These are phyloP conservation scores for Brachyistius frenatus DNA, from an alignment of 2,113 vertebrate species.

Conservation along the genomic window DNA sequence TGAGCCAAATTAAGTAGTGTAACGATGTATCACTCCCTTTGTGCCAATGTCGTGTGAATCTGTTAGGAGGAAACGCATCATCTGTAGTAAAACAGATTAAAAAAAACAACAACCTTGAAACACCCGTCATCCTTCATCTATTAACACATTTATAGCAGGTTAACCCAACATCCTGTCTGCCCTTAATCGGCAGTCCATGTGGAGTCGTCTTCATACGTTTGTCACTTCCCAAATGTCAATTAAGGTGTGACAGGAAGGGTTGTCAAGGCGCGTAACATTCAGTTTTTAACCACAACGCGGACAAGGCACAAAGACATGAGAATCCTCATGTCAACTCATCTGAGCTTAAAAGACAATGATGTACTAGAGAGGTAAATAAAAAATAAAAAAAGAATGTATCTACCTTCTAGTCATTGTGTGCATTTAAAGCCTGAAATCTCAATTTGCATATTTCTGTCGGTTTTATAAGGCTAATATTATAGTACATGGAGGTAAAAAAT, in stretches of 20 bases:
- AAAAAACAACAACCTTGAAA: slow-evolving; percentile 15
- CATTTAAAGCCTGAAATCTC: slow-evolving; percentile 40
- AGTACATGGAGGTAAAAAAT: slow-evolving; percentile 66
- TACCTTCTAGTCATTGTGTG: slow-evolving; percentile 2
- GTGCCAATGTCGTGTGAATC: slow-evolving; percentile 43
- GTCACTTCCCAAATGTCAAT: slow-evolving; percentile 62
- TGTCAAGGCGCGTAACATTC: slow-evolving; percentile 51
- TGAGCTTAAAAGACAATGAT: slow-evolving; percentile 20
- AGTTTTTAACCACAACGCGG: slow-evolving; percentile 24
- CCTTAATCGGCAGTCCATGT: slow-evolving; percentile 44
- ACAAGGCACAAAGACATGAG: slow-evolving; percentile 12
- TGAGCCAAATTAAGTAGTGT: slow-evolving; percentile 77
- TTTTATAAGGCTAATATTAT: slow-evolving; percentile 68
- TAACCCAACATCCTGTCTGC: slow-evolving; percentile 23
- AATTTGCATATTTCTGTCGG: slow-evolving; percentile 63
- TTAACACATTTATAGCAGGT: slow-evolving; percentile 39
- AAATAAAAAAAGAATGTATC: neutral
- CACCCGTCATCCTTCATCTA: slow-evolving; percentile 51
- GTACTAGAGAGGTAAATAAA: slow-evolving; percentile 29
- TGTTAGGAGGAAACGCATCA: slow-evolving; percentile 48
- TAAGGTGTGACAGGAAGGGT: slow-evolving; percentile 59
- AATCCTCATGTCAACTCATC: neutral
- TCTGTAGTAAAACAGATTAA: neutral
- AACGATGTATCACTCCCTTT: slow-evolving; percentile 56
- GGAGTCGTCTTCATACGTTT: slow-evolving; percentile 54